A percentile compares a stretch with the other conserved stretches of the same genome.
These are phyloP conservation scores for Cremastinae sp. DNA, from an alignment of 2,888 invertebrate genomes.

Conservation along the genomic window DNA sequence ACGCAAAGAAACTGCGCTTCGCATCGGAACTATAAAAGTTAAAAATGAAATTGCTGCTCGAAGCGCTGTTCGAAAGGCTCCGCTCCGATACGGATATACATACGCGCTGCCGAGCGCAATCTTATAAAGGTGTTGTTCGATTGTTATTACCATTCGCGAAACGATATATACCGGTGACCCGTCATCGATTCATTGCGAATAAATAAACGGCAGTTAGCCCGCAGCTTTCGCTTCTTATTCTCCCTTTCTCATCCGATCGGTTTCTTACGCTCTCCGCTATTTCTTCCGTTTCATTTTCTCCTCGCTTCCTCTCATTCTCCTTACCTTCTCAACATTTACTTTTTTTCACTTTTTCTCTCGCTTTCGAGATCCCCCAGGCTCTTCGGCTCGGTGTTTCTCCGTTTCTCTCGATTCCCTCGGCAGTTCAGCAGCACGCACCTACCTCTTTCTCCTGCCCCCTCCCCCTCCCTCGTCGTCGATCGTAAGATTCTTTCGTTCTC, in stretches of 20 bases:
- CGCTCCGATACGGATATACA: conserved; percentile 5
- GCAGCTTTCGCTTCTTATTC: conserved; percentile 3
- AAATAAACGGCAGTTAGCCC: conserved; percentile 61
- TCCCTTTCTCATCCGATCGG: conserved; percentile 2
- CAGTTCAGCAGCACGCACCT: not conserved
- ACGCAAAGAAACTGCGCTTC: not conserved
- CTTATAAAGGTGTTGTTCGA: conserved; percentile 56
- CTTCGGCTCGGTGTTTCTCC: conserved; percentile 18
- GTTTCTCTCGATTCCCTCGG: conserved; percentile 12
- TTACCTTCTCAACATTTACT: conserved; percentile 23
- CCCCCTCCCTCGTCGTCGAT: not conserved
- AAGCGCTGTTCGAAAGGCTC: conserved; percentile 22
- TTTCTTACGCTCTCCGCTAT: conserved; percentile 19
- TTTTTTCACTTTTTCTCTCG: conserved; percentile 28
- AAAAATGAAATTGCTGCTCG: conserved; percentile 28
- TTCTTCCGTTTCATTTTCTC: conserved; percentile 9
- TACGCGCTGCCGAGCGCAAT: conserved; percentile 13
- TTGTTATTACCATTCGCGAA: conserved; percentile 61
- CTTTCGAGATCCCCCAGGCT: conserved; percentile 37
- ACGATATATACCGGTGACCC: conserved; percentile 66
- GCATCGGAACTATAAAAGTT: conserved; percentile 7
- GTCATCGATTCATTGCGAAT: conserved; percentile 71
- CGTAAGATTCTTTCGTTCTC: conserved; percentile 50
- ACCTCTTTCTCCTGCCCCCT: conserved; percentile 40
- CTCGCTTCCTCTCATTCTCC: conserved; percentile 25